Evolutionary conservation across 2,888 invertebrate species (phyloP), one percentile per base, ranked within the genome.

Genomic region (Cerastoderma edule): DNA sequence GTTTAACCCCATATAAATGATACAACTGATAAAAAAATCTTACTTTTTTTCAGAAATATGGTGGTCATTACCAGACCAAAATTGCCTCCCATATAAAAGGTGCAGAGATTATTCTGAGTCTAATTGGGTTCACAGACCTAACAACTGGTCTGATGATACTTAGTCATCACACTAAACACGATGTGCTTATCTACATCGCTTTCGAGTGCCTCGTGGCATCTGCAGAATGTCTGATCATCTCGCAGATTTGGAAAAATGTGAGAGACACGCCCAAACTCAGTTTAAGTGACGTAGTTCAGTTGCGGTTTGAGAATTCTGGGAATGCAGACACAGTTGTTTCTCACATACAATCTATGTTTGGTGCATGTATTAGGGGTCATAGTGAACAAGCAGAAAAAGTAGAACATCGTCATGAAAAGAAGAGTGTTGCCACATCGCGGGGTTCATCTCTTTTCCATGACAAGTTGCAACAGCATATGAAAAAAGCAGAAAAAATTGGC

Each of bases 181-280:
- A 85, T 3, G 35, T 76, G 13, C 44, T 84, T 19, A 63, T 78
- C 33, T 70, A 75, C 63, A 77, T 86, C 24, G 82, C 85, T 27
- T 87, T 86, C 78, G 87, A 87, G 57, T 87, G 87, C 71, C 72
- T 86, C 13, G 76, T 86, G 24, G 85, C 85, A 0, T 76, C 85
- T 6, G 80, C 78, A 4, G 85, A 84, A 54, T 87, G 85, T 72
- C 64, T 63, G 50, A 74, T 86, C 27, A 83, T 86, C n/a, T 57
- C 66, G 32, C 72, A 77, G 57, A 77, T 81, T 33, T 75, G 74
- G 56, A 57, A 69, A 13, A 68, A 67, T 63, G 54, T 74, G 8
- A n/a, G n/a, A n/a, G 57, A 68, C 19, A 54, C 63, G 4, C 67
- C 44, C 13, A 78, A 73, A n/a, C 24, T 79, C 13, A 57, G 46